phyloP scores from a whole-genome alignment of 1,140 invertebrate genomes.

The Theocolax elegans region DNA sequence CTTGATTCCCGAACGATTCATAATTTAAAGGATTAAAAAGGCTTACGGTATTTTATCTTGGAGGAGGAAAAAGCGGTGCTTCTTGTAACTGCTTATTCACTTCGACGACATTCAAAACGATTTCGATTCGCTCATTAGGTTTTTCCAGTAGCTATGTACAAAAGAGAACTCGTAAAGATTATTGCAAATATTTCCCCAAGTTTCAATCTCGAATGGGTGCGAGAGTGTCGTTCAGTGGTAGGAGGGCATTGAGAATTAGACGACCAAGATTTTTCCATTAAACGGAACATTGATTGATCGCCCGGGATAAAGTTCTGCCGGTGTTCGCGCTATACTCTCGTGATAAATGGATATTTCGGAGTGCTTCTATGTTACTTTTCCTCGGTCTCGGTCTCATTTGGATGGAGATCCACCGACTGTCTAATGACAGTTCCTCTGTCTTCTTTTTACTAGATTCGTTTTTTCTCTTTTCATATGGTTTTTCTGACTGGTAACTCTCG shows the following conservation, averaged over 20 bases:
- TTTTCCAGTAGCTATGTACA: too few species aligned
- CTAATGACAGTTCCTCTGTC: background rate
- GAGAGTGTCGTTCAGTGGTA: background rate
- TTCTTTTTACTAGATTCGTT: too few species aligned
- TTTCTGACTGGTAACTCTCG: background rate
- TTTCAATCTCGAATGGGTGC: background rate
- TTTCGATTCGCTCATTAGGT: too few species aligned
- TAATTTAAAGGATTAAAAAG: too few species aligned
- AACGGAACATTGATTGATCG: constrained; percentile 49
- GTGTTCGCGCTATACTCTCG: constrained; percentile 3
- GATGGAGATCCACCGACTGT: constrained; percentile 24
- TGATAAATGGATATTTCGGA: constrained; percentile 50
- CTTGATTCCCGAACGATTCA: too few species aligned
- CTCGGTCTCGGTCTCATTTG: constrained; percentile 42
- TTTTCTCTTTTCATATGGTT: background rate
- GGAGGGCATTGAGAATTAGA: constrained; percentile 40
- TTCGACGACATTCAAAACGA: too few species aligned
- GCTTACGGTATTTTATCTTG: too few species aligned
- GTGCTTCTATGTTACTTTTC: constrained; percentile 42
- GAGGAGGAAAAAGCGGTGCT: too few species aligned
- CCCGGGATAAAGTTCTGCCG: constrained; percentile 43
- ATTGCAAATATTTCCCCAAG: too few species aligned
- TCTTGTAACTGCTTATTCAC: too few species aligned
- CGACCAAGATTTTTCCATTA: constrained; percentile 47
- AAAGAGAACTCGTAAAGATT: too few species aligned